A percentile compares a stretch with the other conserved stretches of the same genome.
Evolutionary conservation across 2,113 vertebrate genomes (phyloP).

Genomic region (Siniperca knerii): DNA sequence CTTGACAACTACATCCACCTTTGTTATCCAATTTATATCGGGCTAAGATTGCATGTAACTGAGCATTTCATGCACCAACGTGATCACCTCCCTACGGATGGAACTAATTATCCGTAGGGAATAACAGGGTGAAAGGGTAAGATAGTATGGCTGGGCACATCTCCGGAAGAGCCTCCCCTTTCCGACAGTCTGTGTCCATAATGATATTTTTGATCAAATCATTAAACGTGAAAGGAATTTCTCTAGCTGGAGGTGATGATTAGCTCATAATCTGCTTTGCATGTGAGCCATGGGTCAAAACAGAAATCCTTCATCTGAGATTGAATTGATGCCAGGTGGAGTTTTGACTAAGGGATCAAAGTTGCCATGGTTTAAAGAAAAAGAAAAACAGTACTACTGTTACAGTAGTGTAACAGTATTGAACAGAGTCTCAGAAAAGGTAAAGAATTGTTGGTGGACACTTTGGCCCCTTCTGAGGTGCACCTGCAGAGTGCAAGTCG

Average conservation of each 20-base stretch:
- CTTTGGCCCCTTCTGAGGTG: slow-evolving; percentile 35
- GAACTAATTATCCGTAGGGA: not conserved
- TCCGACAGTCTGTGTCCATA: not conserved
- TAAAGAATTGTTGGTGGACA: slow-evolving; percentile 44
- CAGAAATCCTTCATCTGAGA: slow-evolving; percentile 2
- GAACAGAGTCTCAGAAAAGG: slow-evolving; percentile 45
- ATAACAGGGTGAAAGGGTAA: not conserved
- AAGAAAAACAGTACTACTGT: not conserved
- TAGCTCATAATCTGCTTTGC: slow-evolving; percentile 28
- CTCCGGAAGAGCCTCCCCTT: not conserved
- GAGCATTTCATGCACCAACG: slow-evolving; percentile 8
- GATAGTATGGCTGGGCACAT: not conserved
- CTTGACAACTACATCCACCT: not conserved
- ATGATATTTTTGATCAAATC: slow-evolving; percentile 16
- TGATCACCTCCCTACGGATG: not conserved
- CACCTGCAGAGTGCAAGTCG: slow-evolving; percentile 73
- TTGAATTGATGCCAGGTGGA: slow-evolving; percentile 14
- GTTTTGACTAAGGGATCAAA: slow-evolving; percentile 64
- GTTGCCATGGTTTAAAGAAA: slow-evolving; percentile 59
- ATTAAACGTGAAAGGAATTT: slow-evolving; percentile 17
- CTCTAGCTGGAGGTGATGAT: slow-evolving; percentile 27
- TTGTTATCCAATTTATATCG: not conserved
- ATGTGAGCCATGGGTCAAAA: slow-evolving; percentile 6
- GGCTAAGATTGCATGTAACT: not conserved
- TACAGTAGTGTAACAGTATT: slow-evolving; percentile 31